Evolutionary conservation across 2,113 vertebrate genomes (phyloP), one percentile per base, ranked within the genome.

Genomic region (Strix aluco): DNA sequence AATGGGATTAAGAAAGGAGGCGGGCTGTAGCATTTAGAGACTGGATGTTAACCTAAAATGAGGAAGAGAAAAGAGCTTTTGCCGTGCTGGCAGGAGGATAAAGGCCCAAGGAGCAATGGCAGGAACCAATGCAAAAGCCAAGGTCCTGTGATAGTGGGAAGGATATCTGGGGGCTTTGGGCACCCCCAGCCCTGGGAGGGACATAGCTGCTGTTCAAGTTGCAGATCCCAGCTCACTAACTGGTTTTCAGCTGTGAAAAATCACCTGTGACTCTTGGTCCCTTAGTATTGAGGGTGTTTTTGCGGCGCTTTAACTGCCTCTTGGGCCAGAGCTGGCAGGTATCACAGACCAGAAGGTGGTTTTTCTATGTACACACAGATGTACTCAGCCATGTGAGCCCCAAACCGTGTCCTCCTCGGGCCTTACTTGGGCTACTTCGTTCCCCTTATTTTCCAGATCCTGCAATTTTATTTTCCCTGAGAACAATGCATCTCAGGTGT

Each of bases 311-410:
- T 51, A 38, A 26, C 8, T n/a, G 27, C 6, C 7, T 46, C 59
- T 79, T 4, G 2, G 32, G 49, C 8, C 70, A 63, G 9, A 52
- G 38, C 26, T 69, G 42, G 29, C 13, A 63, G 21, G 21, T 69
- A 13, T 32, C 6, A 6, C 21, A 69, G 49, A 27, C 25, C 18
- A 63, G 42, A 69, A 74, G 25, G 11, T 42, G 13, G 0, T 10
- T 46, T 63, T 83, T 55, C 44, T 52, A 11, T 2, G 0, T 25
- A 38, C 6, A 13, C 0, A 0, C 13, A 42, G 42, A 54, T 21
- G 14, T 72, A n/a, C 20, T 54, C 44, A 22, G 9, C 18, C 18
- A 52, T 5, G 4, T n/a, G 20, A 62, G 59, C 15, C 21, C 29
- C 17, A 81, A 15, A 34, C 11, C 15, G 23, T 0, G 0, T 40